A percentile compares a stretch with the other conserved stretches of the same genome.
Conservation (phyloP, 2,113 vertebrate species). For the Falcunculus frontatus region DNA sequence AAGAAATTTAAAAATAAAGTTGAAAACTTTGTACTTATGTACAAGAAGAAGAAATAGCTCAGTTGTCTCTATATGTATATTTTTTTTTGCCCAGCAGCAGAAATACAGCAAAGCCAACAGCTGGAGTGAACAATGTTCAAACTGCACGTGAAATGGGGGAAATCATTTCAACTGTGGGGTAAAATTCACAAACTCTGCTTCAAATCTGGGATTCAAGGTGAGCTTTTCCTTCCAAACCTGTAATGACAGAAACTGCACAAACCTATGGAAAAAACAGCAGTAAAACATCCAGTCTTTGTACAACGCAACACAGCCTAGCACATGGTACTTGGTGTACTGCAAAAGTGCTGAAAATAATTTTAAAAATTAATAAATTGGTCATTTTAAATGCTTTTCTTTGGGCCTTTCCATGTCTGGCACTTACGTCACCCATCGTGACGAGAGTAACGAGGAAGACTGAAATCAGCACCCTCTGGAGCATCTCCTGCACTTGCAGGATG, state of each 20-base stretch:
- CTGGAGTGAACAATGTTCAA: not conserved
- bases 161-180: rapidly evolving
- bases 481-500: not conserved
- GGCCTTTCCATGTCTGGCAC: not conserved
- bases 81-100: not conserved
- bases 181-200: not conserved
- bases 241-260: not conserved
- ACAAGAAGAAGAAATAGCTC: not conserved
- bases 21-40: not conserved
- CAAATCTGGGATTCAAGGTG: not conserved
- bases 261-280: not conserved
- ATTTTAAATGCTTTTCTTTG: not conserved
- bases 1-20: not conserved
- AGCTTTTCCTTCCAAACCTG: not conserved
- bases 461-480: not conserved
- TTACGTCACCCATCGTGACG: rapidly evolving
- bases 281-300: not conserved
- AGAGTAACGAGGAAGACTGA: rapidly evolving
- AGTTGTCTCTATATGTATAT: rapidly evolving
- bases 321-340: rapidly evolving
- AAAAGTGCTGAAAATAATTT: not conserved
- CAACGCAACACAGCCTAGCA: rapidly evolving
- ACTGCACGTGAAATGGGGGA: not conserved
- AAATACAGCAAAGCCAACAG: not conserved
- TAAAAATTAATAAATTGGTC: rapidly evolving